Base-by-base conservation (phyloP, 2,113 vertebrate genomes). In the Cephalopholis sonnerati region DNA sequence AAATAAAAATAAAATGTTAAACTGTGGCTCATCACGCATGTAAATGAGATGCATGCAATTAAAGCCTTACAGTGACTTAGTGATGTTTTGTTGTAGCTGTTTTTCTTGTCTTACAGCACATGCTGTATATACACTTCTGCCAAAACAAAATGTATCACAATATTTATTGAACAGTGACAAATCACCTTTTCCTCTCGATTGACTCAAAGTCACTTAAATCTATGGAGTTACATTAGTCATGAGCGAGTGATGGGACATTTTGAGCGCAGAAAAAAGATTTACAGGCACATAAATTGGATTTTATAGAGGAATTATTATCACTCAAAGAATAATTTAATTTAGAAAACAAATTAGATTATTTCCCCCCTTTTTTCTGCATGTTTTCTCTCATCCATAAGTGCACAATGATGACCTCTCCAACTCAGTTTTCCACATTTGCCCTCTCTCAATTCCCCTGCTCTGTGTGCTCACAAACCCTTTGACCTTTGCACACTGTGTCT, bases 1-100 rank as follows among this genome's bases (percentile, higher is more conserved):
- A 85, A 85, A 83, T 57, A 72, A 84, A 89, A 87, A 75, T 74
- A 82, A 84, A 78, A 67, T 79, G 73, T 70, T 76, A 25, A 65
- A 81, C 61, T 77, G 50, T 62, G 59, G 72, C 73, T 87, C 36
- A 63, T 89, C 32, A 36, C 5, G 2, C 55, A 85, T 88, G 83
- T 32, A 87, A 85, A 90, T 77, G 72, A 73, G 80, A 18, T 69
- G 62, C 1, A 46, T 20, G 39, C 50, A 87, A 81, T 90, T 84
- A 79, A 80, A 81, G 55, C 58, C 27, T 57, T 22, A 32, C 50
- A 58, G 32, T 66, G 50, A 55, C 59, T 77, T 79, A 53, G n/a
- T 68, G 59, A 24, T 51, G 51, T 82, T 54, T 77, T 66, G 54
- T 57, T 77, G 54, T 36, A 24, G 51, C 15, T 72, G 61, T 73